These are phyloP conservation scores for Argopecten irradians DNA, from an alignment of 1,140 invertebrate species.

Conservation along the genomic window DNA sequence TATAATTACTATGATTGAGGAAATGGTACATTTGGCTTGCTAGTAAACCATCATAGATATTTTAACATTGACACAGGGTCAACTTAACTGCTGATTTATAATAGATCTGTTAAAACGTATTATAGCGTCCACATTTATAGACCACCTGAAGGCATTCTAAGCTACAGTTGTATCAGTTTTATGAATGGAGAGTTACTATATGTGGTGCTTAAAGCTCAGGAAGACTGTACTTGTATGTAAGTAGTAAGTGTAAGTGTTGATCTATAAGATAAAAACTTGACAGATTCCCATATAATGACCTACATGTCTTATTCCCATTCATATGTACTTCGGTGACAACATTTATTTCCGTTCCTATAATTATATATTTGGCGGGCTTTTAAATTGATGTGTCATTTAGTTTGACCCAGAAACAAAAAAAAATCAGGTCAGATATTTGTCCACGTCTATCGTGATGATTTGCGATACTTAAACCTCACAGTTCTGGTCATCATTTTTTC, in stretches of 20 bases:
- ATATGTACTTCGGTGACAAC: not conserved
- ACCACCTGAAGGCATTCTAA: not conserved
- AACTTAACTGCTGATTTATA: not conserved
- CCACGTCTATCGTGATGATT: too few relatives aligned
- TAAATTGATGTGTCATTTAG: not conserved
- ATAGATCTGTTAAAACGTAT: not conserved
- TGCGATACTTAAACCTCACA: too few relatives aligned
- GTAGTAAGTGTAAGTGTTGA: constrained; percentile 21
- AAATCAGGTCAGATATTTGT: not conserved
- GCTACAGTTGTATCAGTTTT: not conserved
- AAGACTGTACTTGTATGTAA: not conserved
- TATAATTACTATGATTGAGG: not conserved
- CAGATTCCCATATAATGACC: not conserved
- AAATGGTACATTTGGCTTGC: not conserved
- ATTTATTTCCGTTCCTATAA: not conserved
- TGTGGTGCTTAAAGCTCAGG: not conserved
- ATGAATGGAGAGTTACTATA: not conserved
- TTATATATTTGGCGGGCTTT: not conserved
- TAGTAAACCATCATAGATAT: not conserved
- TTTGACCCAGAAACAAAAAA: not conserved
- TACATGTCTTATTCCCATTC: constrained; percentile 1
- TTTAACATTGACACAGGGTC: not conserved
- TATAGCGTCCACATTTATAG: not conserved
- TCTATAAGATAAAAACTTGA: not conserved
- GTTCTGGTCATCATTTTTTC: too few relatives aligned